Evolutionary conservation across 2,888 invertebrate species (phyloP), one percentile per base, ranked within the genome.

Genomic region (Augochlorella aurata): DNA sequence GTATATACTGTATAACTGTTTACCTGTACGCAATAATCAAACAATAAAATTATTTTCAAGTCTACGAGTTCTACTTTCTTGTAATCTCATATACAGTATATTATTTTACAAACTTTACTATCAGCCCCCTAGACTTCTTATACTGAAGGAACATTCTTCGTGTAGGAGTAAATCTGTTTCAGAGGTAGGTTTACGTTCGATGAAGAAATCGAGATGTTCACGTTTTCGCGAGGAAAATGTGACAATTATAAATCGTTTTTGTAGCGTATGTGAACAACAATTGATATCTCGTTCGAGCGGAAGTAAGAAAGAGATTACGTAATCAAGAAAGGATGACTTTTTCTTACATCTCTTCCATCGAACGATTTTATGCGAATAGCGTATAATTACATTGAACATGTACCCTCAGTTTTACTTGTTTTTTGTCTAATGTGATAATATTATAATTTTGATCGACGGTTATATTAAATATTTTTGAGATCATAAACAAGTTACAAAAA

Each of bases 281-380:
- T 81, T 68, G 21, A 58, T 82, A 85, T 82, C 85, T 74, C 44
- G 71, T 1, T 29, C 54, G 45, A 82, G 68, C 82, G 85, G 82
- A 85, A 85, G 38, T 69, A 47, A 45, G 12, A 72, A 54, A 52
- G 65, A 79, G 85, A 85, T 82, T 85, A 80, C 3, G 38, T 38
- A 38, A 38, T 76, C 73, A 58, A 69, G 67, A 79, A 85, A 76
- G 29, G 79, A 69, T 80, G 85, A 68, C 24, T 76, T 83, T 63
- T 79, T 73, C 61, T 68, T 80, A 58, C 67, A 45, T 44, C 47
- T 38, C 14, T 65, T 54, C 67, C 58, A 66, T 21, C 14, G 61
- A 50, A n/a, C 29, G 24, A 16, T 50, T 66, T 12, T 65, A 8
- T 1, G 2, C n/a, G 50, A 12, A 7, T 58, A 58, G 0, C 24